A percentile compares a stretch with the other conserved stretches of the same genome.
phyloP scores from a whole-genome alignment of 2,113 vertebrate genomes.

The Oncorhynchus tshawytscha region DNA sequence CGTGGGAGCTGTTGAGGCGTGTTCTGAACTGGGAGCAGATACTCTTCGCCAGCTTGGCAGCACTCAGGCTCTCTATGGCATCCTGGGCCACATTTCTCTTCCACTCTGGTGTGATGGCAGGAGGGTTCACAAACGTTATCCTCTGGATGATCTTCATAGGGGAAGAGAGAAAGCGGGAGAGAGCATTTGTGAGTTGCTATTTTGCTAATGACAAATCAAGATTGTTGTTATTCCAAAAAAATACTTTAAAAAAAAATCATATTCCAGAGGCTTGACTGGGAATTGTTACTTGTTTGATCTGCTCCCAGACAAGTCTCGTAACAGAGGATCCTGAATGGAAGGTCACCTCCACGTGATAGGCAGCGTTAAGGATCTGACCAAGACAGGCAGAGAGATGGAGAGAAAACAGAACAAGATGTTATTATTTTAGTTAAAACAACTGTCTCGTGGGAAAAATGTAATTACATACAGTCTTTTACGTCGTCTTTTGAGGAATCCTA shows the following conservation, averaged over 20 bases:
- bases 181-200: not conserved
- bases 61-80: slow-evolving; percentile 96
- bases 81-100: slow-evolving; percentile 97
- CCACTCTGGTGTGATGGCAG: slow-evolving; percentile 89
- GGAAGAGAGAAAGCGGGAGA: not conserved
- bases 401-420: not conserved
- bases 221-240: no score
- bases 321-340: slow-evolving; percentile 96
- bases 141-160: slow-evolving; percentile 87
- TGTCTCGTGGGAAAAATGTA: not conserved
- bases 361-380: slow-evolving; percentile 91
- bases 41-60: slow-evolving; percentile 93
- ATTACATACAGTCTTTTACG: not conserved
- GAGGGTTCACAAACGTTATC: slow-evolving; percentile 92
- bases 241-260: not conserved
- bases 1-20: slow-evolving; percentile 93
- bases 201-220: no score
- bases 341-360: slow-evolving; percentile 97
- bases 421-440: not conserved
- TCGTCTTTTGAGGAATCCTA: not conserved
- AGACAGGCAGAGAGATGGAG: slow-evolving; percentile 6
- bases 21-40: slow-evolving; percentile 98
- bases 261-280: not conserved
- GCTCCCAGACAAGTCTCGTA: slow-evolving; percentile 93
- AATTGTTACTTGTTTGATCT: slow-evolving; percentile 91